These are phyloP conservation scores for Piscicola geometra DNA, from an alignment of 2,888 invertebrate species.

Conservation along the genomic window DNA sequence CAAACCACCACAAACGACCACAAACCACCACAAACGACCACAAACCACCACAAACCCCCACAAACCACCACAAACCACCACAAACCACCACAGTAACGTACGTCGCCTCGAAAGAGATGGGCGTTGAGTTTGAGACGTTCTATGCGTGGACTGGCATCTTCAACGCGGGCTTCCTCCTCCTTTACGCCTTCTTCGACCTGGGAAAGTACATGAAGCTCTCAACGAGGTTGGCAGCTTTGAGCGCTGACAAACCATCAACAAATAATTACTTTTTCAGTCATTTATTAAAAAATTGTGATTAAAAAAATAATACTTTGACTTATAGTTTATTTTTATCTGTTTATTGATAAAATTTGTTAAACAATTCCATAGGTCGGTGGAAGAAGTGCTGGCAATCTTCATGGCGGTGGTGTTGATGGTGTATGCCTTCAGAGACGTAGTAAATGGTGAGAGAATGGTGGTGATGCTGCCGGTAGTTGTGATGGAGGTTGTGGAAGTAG, in stretches of 20 bases:
- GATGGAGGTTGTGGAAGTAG: too few species aligned
- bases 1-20: too few species aligned
- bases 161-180: constrained; percentile 61
- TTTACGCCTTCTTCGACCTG: constrained; percentile 61
- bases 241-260: too few species aligned
- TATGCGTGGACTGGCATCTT: constrained; percentile 62
- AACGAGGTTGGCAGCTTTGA: constrained; percentile 55
- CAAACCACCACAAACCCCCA: too few species aligned
- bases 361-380: constrained; percentile 58
- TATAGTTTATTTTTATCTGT: too few species aligned
- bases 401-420: constrained; percentile 63
- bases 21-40: too few species aligned
- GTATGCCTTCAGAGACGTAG: constrained; percentile 60
- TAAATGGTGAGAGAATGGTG: constrained; percentile 55
- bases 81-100: constrained; percentile 58
- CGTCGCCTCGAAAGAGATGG: constrained; percentile 60
- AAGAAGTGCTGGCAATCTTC: constrained; percentile 64
- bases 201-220: constrained; percentile 62
- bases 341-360: too few species aligned
- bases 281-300: too few species aligned
- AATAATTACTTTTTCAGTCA: too few species aligned
- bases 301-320: too few species aligned
- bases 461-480: too few species aligned
- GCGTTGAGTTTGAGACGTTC: constrained; percentile 61
- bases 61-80: too few species aligned